phyloP scores from a whole-genome alignment of 64 coral and sea anemone species.

The Montipora capricornis region DNA sequence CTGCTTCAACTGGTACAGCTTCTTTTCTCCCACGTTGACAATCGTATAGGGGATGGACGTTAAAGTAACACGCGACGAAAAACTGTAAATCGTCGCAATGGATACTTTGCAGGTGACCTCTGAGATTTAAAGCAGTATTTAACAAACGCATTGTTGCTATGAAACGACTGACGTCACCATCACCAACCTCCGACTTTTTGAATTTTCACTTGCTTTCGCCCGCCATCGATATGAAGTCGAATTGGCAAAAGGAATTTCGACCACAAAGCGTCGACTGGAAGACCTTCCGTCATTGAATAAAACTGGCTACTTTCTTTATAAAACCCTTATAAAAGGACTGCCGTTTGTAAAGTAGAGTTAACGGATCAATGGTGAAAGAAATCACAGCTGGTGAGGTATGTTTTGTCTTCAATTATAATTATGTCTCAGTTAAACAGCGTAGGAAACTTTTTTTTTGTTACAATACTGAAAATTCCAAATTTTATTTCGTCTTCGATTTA shows the following conservation, averaged over 20 bases:
- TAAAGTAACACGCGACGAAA: too few relatives aligned
- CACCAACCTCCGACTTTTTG: not conserved
- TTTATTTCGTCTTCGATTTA: not conserved
- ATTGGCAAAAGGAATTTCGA: too few relatives aligned
- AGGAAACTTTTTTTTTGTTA: not conserved
- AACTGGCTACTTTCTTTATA: too few relatives aligned
- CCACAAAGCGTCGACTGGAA: not conserved
- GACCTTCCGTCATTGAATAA: too few relatives aligned
- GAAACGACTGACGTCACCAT: slow-evolving; percentile 18
- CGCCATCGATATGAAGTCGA: too few relatives aligned
- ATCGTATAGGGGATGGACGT: too few relatives aligned
- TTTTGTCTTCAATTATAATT: not conserved
- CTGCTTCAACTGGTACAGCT: too few relatives aligned
- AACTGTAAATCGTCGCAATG: not conserved
- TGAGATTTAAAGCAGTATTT: not conserved
- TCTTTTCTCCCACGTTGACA: too few relatives aligned
- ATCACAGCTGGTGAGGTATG: slow-evolving; percentile 17
- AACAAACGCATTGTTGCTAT: not conserved
- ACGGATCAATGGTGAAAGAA: not conserved
- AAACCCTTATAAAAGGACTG: too few relatives aligned
- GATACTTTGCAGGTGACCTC: not conserved
- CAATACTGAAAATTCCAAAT: not conserved
- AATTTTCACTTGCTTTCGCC: not conserved
- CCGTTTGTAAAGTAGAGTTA: not conserved
- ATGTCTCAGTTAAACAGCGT: not conserved